These are phyloP conservation scores for Camponotus vicinus DNA, from an alignment of 1,140 invertebrate species.

Conservation along the genomic window DNA sequence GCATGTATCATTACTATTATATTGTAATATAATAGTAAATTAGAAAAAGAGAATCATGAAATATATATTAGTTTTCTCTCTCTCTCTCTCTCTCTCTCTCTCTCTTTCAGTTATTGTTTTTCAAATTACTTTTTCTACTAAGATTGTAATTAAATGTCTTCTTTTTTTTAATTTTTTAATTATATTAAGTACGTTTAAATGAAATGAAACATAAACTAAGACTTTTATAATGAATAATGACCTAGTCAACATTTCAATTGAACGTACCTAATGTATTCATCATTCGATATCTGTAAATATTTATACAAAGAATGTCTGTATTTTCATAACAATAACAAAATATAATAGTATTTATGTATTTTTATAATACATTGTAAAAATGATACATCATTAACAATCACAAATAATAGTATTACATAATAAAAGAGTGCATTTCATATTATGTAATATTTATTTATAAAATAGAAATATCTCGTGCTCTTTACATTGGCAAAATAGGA, in stretches of 20 bases:
- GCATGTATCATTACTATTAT: too few species aligned
- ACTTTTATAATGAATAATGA: too few species aligned
- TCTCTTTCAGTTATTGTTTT: not conserved
- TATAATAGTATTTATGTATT: too few species aligned
- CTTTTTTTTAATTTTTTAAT: not conserved
- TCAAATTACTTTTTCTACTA: not conserved
- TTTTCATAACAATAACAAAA: too few species aligned
- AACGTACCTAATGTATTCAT: too few species aligned
- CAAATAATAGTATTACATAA: slow-evolving; percentile 5
- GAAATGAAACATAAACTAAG: too few species aligned
- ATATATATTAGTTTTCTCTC: too few species aligned
- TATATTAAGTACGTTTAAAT: not conserved
- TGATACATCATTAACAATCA: not conserved
- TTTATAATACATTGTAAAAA: not conserved
- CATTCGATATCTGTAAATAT: not conserved
- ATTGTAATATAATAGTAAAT: too few species aligned
- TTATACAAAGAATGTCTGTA: not conserved
- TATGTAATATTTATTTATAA: slow-evolving; percentile 49
- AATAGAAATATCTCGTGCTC: slow-evolving; percentile 13
- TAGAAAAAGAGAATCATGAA: too few species aligned
- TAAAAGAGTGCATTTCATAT: slow-evolving; percentile 16
- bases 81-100: not conserved
- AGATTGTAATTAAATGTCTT: not conserved
- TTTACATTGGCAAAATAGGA: slow-evolving; percentile 4
- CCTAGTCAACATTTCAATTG: too few species aligned